Conservation (phyloP, 1,140 invertebrate genomes). For the Halesus radiatus region DNA sequence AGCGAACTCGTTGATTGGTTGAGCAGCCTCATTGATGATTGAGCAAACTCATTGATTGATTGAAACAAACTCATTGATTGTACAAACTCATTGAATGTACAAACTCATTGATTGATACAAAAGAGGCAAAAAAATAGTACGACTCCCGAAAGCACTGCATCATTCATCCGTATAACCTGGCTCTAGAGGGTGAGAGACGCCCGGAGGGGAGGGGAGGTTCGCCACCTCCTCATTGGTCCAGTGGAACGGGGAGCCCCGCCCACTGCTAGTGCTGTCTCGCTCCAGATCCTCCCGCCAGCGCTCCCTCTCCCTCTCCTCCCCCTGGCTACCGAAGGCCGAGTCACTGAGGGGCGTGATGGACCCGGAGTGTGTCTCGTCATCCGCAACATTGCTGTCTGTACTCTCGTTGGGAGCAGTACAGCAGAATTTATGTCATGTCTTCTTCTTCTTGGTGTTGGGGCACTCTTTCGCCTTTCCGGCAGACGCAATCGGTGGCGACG, state of each 20-base stretch:
- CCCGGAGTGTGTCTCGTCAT: neutral
- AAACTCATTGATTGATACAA: neutral
- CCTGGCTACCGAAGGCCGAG: constrained; percentile 69
- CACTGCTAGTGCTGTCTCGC: constrained; percentile 59
- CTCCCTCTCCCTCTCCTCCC: constrained; percentile 58
- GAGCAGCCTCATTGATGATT: too few species aligned
- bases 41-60: too few species aligned
- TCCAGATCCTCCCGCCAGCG: constrained; percentile 61
- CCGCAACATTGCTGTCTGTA: constrained; percentile 27
- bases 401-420: constrained; percentile 32
- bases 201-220: constrained; percentile 45
- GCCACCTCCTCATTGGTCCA: constrained; percentile 64
- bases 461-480: neutral
- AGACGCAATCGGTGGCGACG: neutral
- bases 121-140: neutral
- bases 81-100: too few species aligned
- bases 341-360: constrained; percentile 67
- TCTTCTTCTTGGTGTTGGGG: constrained; percentile 7
- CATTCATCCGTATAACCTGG: constrained; percentile 41
- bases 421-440: constrained; percentile 47
- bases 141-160: constrained; percentile 1
- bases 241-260: constrained; percentile 72
- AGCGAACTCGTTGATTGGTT: too few species aligned
- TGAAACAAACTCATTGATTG: too few species aligned
- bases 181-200: constrained; percentile 61